phyloP scores from a whole-genome alignment of 2,888 invertebrate species.

The Thereva nobilitata region DNA sequence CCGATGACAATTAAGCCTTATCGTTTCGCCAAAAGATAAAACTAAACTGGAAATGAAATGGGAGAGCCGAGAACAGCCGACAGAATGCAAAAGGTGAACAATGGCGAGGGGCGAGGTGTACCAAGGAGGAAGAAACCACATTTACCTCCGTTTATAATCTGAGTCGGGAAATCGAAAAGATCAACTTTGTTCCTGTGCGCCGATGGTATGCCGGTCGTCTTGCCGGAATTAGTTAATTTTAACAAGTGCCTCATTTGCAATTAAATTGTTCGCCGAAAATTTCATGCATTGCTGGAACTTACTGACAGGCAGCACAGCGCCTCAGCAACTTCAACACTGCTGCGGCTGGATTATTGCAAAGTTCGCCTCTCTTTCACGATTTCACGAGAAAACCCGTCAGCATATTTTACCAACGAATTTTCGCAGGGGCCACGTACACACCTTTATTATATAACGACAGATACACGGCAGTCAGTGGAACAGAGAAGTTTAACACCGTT shows the following conservation, averaged over 20 bases:
- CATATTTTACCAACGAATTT: slow-evolving; percentile 12
- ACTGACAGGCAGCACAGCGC: not conserved
- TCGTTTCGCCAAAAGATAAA: slow-evolving; percentile 13
- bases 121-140: not conserved
- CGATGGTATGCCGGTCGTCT: slow-evolving; percentile 9
- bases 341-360: slow-evolving; percentile 6
- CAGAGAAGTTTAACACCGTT: not conserved
- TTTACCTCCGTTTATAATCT: too few relatives aligned
- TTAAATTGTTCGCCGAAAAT: slow-evolving; percentile 36
- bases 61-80: not conserved
- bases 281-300: slow-evolving; percentile 13
- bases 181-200: slow-evolving; percentile 3
- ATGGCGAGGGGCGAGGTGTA: not conserved
- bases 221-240: slow-evolving; percentile 37
- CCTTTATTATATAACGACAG: too few relatives aligned
- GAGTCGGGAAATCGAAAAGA: slow-evolving; percentile 6
- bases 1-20: slow-evolving; percentile 22
- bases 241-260: slow-evolving; percentile 39
- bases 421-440: too few relatives aligned
- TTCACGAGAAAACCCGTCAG: slow-evolving; percentile 21
- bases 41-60: not conserved
- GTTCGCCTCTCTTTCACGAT: not conserved
- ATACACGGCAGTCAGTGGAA: too few relatives aligned
- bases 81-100: slow-evolving; percentile 1
- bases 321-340: not conserved